Evolutionary conservation across 2,888 invertebrate species (phyloP), one percentile per base, ranked within the genome.

Genomic region (Leptopilina myrica): DNA sequence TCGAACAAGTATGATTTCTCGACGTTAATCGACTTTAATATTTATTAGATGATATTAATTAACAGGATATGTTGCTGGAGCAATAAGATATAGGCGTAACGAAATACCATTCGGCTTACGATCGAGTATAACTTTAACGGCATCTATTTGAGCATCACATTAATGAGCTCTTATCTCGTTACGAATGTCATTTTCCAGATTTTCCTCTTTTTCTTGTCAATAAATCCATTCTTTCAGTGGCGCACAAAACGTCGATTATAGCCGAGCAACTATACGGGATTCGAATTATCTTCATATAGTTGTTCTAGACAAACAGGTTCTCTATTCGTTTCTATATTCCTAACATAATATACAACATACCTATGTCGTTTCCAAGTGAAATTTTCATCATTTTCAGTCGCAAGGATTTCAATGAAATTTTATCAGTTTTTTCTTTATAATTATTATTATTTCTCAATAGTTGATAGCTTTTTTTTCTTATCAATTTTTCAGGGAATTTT

Each of bases 291-390:
- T 79, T 78, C 81, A 66, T 69, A 73, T 69, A 73, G 81, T 78
- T 76, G 79, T 79, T 73, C 81, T 65, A 76, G 81, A 76, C 79
- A 81, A 79, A 81, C 81, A 76, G 79, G 81, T 81, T 81, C 76
- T 64, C 46, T 77, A 33, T 33, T 33, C 66, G 56, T 64, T 49
- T 14, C 65, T 73, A 78, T 79, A 33, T 33, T 66, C 79, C 56
- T 59, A 53, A 33, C 5, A 49, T 8, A 15, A 49, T 8, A 15
- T 15, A 59, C 8, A 59, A 56, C 56, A 56, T 56, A 59, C n/a
- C 59, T 59, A n/a, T 59, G 59, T 59, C 59, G 33, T 15, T 59
- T 14, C 59, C 59, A 59, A 59, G n/a, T 59, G 59, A 59, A 59
- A 59, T 59, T 59, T 59, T 59, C 53, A 56, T 73, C 49, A 33